Conservation (phyloP, 2,113 vertebrate species). For the Seriola dumerili region DNA sequence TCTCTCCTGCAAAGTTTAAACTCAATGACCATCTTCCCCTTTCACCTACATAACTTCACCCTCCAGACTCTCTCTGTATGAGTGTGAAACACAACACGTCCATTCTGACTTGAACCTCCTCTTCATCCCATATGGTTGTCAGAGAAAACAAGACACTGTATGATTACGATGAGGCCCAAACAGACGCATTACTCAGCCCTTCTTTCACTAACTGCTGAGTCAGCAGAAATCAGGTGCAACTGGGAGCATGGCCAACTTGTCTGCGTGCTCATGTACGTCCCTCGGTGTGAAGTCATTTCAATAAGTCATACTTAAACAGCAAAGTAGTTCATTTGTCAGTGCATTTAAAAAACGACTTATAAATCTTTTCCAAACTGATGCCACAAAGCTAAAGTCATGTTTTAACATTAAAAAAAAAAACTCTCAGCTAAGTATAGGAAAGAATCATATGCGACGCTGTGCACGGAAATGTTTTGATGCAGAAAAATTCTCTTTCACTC, state of each 20-base stretch:
- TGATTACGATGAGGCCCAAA: not conserved
- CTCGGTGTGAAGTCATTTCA: not conserved
- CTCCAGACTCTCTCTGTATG: not conserved
- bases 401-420: not conserved
- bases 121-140: not conserved
- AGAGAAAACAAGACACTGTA: not conserved
- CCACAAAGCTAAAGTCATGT: not conserved
- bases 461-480: no score
- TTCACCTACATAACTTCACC: slow-evolving; percentile 22
- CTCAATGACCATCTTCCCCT: slow-evolving; percentile 25
- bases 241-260: not conserved
- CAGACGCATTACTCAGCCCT: not conserved
- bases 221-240: slow-evolving; percentile 26
- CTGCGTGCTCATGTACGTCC: slow-evolving; percentile 1
- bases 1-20: slow-evolving; percentile 31
- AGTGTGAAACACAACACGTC: not conserved
- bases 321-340: not conserved
- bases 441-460: no score
- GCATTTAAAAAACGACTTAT: not conserved
- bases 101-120: not conserved
- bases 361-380: not conserved
- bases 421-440: not conserved
- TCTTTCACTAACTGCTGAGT: slow-evolving; percentile 26
- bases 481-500: no score
- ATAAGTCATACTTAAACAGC: not conserved